Evolutionary conservation across 2,797 vertebrate species (phyloP), one percentile per base, ranked within the genome.

Genomic region (Channallabes apus): DNA sequence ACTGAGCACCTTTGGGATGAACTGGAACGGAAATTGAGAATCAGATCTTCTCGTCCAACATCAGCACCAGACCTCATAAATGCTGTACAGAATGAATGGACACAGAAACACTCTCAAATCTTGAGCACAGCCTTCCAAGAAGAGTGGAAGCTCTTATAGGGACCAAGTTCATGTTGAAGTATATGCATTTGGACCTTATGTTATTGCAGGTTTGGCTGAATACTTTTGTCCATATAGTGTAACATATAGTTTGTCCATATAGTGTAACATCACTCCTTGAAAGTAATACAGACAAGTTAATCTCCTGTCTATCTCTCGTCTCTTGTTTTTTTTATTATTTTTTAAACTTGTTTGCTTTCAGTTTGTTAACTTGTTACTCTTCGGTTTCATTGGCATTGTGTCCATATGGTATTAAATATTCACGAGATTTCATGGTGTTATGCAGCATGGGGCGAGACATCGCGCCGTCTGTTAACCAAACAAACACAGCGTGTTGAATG

Each of bases 401-500:
- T 84, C 77, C 46, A 81, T 84, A 58, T 62, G 69, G 27, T 64
- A 82, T 84, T 61, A 87, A 84, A 77, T 87, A 82, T 84, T 75
- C 82, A 84, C 22, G 1, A 79, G 86, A 62, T 84, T 71, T 61
- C 69, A 46, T 12, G 61, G 77, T 29, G 38, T 69, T 20, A 59
- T 64, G 12, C 82, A 51, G 54, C 82, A 82, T 77, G 85, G 67
- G 67, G 78, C 12, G 4, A 83, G 85, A 71, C 67, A 32, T 58
- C 7, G 51, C 41, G 67, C 82, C 24, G 56, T 88, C 73, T 51
- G 72, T 84, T 54, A 84, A 51, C 65, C 76, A 88, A 75, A 54
- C 77, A 80, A 82, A 81, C 67, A 79, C 73, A 84, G 79, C 17
- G 59, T 59, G 78, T 22, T 81, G 82, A 84, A 75, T 80, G 82